These are phyloP conservation scores for Champsocephalus esox DNA, from an alignment of 2,797 vertebrate species.

Conservation along the genomic window DNA sequence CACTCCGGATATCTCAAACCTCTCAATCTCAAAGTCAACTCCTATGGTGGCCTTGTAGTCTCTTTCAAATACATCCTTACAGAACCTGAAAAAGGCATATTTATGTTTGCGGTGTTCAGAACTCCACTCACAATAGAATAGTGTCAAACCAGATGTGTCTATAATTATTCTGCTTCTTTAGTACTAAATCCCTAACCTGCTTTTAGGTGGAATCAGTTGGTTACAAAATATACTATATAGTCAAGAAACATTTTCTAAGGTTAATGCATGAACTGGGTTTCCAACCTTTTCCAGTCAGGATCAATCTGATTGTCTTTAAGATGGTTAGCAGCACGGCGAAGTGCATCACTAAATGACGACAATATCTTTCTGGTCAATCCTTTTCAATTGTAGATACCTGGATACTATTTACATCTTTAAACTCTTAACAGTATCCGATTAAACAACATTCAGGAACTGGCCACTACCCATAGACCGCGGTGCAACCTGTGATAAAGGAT, in stretches of 20 bases:
- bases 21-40: constrained; percentile 94
- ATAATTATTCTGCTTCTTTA: no score
- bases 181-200: background rate
- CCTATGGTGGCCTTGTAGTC: constrained; percentile 95
- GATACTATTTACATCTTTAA: background rate
- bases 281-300: no score
- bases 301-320: no score
- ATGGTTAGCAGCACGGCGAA: no score
- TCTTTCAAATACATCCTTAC: constrained; percentile 90
- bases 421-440: background rate
- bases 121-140: no score
- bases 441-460: background rate
- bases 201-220: background rate
- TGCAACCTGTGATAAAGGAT: background rate
- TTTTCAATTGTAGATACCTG: background rate
- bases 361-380: background rate
- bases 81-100: constrained; percentile 85
- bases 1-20: constrained; percentile 89
- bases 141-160: background rate
- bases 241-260: background rate
- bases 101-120: background rate
- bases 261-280: background rate
- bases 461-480: background rate
- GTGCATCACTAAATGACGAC: no score
- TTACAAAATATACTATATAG: background rate